Evolutionary conservation across 2,888 invertebrate genomes (phyloP), one percentile per base, ranked within the genome.

Genomic region (Boloria euphrosyne): DNA sequence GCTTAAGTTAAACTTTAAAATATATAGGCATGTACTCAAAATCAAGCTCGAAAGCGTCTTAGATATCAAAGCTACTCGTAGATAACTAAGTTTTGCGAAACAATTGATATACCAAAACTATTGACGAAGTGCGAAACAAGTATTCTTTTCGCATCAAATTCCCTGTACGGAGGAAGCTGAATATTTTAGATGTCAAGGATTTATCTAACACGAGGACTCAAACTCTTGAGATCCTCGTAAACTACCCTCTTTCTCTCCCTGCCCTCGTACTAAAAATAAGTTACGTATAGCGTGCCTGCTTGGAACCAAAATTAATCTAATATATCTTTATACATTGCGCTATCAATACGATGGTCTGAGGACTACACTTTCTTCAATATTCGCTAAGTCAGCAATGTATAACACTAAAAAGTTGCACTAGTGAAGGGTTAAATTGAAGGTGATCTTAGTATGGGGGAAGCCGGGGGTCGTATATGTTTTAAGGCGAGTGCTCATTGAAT

Each of bases 401-500:
- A n/a, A 6, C 4, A 3, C 14, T 5, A 13, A 38, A 44, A 14
- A 46, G 16, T 22, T 7, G 18, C 18, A 22, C 2, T n/a, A 18
- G 47, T 17, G 31, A 14, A 38, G 6, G 18, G 38, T 16, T 38
- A 38, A 43, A 17, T 58, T 16, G 31, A 31, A 18, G 22, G 13
- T n/a, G 38, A 43, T 7, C 59, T n/a, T 50, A 31, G 60, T 68
- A n/a, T 46, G 27, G 38, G 53, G 27, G 51, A 61, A 54, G 44
- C 38, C 51, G 62, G 55, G 59, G 62, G 60, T 64, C 62, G 68
- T 66, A 65, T 68, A 68, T 62, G 65, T 68, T 68, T 68, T 67
- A 70, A 70, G 70, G 67, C 68, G 60, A 67, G 68, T 61, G 65
- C 73, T 73, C 71, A 74, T 74, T 74, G 74, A 74, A 74, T 74